Evolutionary conservation across 1,140 invertebrate species (phyloP).

Genomic region (Latrodectus geometricus): DNA sequence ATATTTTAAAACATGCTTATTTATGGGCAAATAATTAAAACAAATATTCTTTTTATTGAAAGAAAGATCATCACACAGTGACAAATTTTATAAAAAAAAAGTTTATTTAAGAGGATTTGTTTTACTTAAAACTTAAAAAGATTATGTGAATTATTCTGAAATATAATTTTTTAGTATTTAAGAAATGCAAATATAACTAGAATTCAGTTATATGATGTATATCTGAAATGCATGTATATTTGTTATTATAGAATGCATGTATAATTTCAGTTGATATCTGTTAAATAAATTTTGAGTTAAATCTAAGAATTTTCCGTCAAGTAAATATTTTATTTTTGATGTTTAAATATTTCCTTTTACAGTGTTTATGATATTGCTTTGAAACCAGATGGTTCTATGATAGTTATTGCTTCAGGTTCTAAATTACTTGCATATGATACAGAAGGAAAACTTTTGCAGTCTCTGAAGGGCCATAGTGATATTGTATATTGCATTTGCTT

Average conservation of each 20-base stretch:
- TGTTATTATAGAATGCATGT: neutral
- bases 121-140: too few species aligned
- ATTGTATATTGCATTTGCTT: slow-evolving; percentile 93
- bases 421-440: slow-evolving; percentile 94
- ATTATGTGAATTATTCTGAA: too few species aligned
- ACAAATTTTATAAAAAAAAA: too few species aligned
- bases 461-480: slow-evolving; percentile 95
- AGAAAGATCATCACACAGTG: too few species aligned
- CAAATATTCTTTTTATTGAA: too few species aligned
- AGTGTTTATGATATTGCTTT: slow-evolving; percentile 90
- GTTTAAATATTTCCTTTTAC: neutral
- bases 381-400: slow-evolving; percentile 92
- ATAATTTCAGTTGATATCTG: neutral
- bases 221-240: neutral
- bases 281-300: neutral
- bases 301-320: neutral
- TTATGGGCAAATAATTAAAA: too few species aligned
- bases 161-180: neutral
- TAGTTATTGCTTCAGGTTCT: slow-evolving; percentile 93
- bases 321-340: neutral
- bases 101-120: too few species aligned
- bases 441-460: slow-evolving; percentile 90
- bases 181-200: neutral
- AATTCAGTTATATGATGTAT: neutral
- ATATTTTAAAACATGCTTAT: too few species aligned